Conservation (phyloP, 2,888 invertebrate genomes). For the Ischnus inquisitorius region DNA sequence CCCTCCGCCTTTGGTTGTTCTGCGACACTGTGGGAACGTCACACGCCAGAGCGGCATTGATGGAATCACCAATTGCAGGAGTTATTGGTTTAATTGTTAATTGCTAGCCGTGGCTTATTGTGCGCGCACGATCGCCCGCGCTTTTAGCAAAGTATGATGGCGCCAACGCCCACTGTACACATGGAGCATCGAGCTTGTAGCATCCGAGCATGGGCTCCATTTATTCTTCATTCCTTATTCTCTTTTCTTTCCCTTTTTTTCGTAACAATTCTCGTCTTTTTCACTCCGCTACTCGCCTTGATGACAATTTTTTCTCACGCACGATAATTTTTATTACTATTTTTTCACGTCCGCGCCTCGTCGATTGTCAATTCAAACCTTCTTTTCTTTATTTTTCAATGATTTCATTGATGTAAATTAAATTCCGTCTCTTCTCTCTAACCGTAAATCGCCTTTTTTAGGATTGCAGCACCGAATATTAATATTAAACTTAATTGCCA, state of each 20-base stretch:
- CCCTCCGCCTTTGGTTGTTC: slow-evolving; percentile 30
- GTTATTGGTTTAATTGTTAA: slow-evolving; percentile 84
- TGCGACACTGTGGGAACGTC: slow-evolving; percentile 69
- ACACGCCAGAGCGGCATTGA: slow-evolving; percentile 75
- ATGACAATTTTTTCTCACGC: neutral
- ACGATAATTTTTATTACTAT: neutral
- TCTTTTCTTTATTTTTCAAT: neutral
- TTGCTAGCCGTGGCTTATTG: slow-evolving; percentile 78
- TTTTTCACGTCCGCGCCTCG: neutral
- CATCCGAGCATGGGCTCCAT: slow-evolving; percentile 55
- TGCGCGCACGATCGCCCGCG: slow-evolving; percentile 65
- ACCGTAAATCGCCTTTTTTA: too few relatives aligned
- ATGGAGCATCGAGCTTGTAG: slow-evolving; percentile 48
- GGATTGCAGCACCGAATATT: too few relatives aligned
- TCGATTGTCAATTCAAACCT: neutral
- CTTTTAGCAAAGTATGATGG: slow-evolving; percentile 55
- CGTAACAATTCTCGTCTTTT: slow-evolving; percentile 36
- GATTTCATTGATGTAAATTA: too few relatives aligned
- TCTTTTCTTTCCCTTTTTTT: slow-evolving; percentile 45
- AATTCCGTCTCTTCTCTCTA: too few relatives aligned
- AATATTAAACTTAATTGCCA: too few relatives aligned
- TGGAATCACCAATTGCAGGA: slow-evolving; percentile 83
- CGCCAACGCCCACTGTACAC: slow-evolving; percentile 64
- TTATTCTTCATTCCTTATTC: slow-evolving; percentile 53
- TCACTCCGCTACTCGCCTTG: neutral